phyloP scores from a whole-genome alignment of 2,113 vertebrate genomes.

The Equus quagga region DNA sequence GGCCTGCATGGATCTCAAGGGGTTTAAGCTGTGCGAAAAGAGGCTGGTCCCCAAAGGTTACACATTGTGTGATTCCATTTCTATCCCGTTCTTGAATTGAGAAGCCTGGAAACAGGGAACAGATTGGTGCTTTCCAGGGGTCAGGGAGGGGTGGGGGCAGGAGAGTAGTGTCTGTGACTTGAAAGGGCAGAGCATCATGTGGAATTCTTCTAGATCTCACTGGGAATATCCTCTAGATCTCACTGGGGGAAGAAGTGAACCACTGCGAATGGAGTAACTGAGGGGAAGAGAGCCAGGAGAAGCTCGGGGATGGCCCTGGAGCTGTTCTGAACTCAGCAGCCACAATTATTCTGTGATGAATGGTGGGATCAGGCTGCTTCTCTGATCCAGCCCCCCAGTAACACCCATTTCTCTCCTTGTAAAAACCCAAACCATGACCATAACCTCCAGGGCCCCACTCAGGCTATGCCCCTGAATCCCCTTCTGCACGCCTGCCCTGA shows the following conservation, averaged over 20 bases:
- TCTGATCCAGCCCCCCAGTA: not conserved
- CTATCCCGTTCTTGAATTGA: rapidly evolving
- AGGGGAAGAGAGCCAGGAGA: too few relatives aligned
- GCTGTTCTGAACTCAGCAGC: rapidly evolving
- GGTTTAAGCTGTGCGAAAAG: rapidly evolving
- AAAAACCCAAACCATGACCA: not conserved
- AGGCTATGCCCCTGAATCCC: not conserved
- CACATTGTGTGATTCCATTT: rapidly evolving
- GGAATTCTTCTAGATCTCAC: not conserved
- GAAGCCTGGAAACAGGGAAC: not conserved
- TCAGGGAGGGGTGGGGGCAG: too few relatives aligned
- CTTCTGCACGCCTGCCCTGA: not conserved
- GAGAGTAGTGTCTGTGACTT: rapidly evolving
- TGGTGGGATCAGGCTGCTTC: not conserved
- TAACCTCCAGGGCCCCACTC: not conserved
- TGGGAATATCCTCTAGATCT: not conserved
- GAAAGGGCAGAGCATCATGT: rapidly evolving
- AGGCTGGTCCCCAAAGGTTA: rapidly evolving
- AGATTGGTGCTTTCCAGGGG: not conserved
- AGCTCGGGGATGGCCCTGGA: not conserved
- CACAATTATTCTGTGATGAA: not conserved
- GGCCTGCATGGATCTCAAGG: rapidly evolving
- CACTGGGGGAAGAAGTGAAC: not conserved
- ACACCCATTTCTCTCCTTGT: not conserved
- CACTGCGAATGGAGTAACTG: not conserved